Percentiles rank a stretch among this genome's conserved stretches.
These are phyloP conservation scores for Callyntrura sp. DNA, from an alignment of 2,888 invertebrate species.

Conservation along the genomic window DNA sequence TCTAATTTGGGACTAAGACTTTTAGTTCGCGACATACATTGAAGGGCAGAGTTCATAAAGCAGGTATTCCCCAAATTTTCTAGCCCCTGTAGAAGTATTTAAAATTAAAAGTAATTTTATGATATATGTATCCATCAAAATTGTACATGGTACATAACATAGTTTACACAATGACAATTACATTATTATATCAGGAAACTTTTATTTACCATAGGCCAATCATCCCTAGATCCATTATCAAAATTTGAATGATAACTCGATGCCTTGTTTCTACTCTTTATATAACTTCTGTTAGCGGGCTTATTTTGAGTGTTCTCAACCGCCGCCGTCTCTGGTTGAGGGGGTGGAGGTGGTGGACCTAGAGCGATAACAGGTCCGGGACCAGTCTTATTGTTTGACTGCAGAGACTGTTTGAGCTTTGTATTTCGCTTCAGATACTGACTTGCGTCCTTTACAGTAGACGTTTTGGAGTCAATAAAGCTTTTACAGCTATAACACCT, in stretches of 20 bases:
- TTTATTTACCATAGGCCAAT: conserved; percentile 78
- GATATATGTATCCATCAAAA: background rate
- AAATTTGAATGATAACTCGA: conserved; percentile 56
- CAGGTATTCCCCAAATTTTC: conserved; percentile 98
- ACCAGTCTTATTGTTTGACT: conserved; percentile 70
- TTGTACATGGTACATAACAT: too few relatives aligned
- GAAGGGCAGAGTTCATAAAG: conserved; percentile 98
- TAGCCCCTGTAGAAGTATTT: conserved; percentile 88
- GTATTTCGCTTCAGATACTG: conserved; percentile 68
- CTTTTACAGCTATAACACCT: conserved; percentile 81
- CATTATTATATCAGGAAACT: background rate
- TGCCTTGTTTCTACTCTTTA: conserved; percentile 66
- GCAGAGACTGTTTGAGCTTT: conserved; percentile 54
- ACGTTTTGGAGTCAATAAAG: conserved; percentile 62
- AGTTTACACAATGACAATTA: background rate
- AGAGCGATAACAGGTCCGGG: conserved; percentile 74
- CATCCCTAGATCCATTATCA: conserved; percentile 66
- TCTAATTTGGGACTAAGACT: conserved; percentile 81
- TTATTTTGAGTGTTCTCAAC: conserved; percentile 52
- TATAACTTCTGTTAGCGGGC: conserved; percentile 28
- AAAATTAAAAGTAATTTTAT: background rate
- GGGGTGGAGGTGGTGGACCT: conserved; percentile 80
- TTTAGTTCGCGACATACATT: conserved; percentile 93
- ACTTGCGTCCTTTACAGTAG: conserved; percentile 51
- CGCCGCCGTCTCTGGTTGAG: conserved; percentile 72